A percentile compares a stretch with the other conserved stretches of the same genome.
Conservation (phyloP, 2,113 vertebrate genomes). For the Formicarius rufipectus region DNA sequence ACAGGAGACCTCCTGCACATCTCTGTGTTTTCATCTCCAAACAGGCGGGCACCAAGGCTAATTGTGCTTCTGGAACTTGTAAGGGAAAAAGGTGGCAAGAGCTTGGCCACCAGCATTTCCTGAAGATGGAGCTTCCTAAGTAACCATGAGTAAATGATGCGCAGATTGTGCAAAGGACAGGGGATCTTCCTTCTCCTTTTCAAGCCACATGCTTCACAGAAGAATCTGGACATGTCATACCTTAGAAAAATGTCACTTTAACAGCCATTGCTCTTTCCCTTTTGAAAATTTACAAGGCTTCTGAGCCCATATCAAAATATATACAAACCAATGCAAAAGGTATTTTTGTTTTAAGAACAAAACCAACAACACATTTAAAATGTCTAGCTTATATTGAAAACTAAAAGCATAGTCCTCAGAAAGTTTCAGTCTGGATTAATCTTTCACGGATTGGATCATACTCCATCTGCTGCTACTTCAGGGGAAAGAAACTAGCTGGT, state of each 20-base stretch:
- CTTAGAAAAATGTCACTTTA: not conserved
- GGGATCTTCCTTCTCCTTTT: not conserved
- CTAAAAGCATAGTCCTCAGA: not conserved
- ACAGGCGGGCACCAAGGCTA: not conserved
- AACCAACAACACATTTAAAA: not conserved
- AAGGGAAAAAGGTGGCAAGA: not conserved
- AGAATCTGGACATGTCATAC: not conserved
- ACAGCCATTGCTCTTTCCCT: not conserved
- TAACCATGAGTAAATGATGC: not conserved
- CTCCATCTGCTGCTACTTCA: not conserved
- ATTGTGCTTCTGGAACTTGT: not conserved
- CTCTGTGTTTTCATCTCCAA: not conserved
- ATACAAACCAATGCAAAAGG: not conserved
- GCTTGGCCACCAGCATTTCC: not conserved
- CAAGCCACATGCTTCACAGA: not conserved
- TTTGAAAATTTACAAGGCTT: not conserved
- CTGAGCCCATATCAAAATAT: not conserved
- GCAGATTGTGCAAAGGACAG: not conserved
- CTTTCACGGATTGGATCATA: not conserved
- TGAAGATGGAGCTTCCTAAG: not conserved
- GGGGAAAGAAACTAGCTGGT: not conserved
- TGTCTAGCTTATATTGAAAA: not conserved
- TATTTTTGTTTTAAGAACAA: not conserved
- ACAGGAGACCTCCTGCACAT: not conserved
- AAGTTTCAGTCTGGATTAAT: not conserved